A percentile compares a stretch with the other conserved stretches of the same genome.
Conservation (phyloP, 2,888 invertebrate genomes). For the Athripsodes cinereus region DNA sequence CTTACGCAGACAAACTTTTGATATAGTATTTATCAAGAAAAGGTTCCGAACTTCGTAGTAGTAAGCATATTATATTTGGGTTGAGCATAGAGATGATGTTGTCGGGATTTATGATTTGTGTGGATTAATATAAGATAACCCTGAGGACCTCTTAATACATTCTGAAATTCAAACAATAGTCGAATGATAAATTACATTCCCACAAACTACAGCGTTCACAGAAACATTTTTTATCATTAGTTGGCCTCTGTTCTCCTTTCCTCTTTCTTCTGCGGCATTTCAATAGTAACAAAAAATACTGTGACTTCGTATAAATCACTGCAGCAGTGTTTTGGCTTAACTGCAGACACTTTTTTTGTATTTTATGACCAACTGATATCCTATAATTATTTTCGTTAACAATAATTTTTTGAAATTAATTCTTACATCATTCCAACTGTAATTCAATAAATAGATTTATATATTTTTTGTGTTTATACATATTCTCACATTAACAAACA, state of each 20-base stretch:
- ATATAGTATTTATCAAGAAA: constrained; percentile 1
- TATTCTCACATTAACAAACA: too few relatives aligned
- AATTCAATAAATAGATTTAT: too few relatives aligned
- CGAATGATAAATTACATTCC: neutral
- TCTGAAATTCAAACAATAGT: neutral
- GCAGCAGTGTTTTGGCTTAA: too few relatives aligned
- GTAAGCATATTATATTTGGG: neutral
- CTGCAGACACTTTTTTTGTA: too few relatives aligned
- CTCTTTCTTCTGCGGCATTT: too few relatives aligned
- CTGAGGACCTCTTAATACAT: neutral
- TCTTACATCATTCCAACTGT: too few relatives aligned
- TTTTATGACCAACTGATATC: too few relatives aligned
- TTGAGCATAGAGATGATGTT: neutral
- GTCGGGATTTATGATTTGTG: neutral
- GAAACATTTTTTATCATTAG: neutral
- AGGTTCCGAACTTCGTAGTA: neutral
- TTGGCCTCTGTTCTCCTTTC: neutral
- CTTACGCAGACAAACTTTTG: neutral
- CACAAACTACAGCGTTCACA: neutral
- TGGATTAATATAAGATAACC: neutral
- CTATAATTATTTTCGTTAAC: too few relatives aligned
- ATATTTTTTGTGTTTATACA: too few relatives aligned
- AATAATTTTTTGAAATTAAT: too few relatives aligned
- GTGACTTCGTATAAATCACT: too few relatives aligned
- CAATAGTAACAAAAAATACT: too few relatives aligned